Evolutionary conservation across 1,140 invertebrate genomes (phyloP).

Genomic region (Manduca sexta): DNA sequence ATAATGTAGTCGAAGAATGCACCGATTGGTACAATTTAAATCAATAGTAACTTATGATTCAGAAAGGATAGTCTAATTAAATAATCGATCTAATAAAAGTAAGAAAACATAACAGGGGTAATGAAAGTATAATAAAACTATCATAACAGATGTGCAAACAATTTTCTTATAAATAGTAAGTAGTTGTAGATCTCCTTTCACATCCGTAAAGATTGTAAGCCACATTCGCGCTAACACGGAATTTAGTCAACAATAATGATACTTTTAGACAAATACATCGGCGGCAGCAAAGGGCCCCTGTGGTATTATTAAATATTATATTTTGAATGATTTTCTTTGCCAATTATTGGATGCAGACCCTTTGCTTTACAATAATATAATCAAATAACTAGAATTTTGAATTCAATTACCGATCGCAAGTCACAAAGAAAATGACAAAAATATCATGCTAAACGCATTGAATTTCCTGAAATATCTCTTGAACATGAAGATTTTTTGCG

Average conservation of each 20-base stretch:
- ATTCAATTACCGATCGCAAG: neutral
- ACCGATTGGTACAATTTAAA: neutral
- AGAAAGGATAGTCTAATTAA: neutral
- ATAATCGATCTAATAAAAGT: conserved; percentile 2
- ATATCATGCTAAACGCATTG: too few relatives aligned
- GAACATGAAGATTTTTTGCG: too few relatives aligned
- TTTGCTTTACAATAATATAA: conserved; percentile 60
- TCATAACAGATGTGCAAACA: conserved; percentile 70
- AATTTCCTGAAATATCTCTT: too few relatives aligned
- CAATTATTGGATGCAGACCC: conserved; percentile 58
- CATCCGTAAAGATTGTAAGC: conserved; percentile 17
- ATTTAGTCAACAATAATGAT: conserved; percentile 22
- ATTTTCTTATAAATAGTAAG: conserved; percentile 57
- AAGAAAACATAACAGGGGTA: conserved; percentile 20
- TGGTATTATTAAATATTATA: neutral
- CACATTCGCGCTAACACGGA: neutral
- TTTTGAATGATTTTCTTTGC: neutral
- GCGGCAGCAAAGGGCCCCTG: conserved; percentile 56
- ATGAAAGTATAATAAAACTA: conserved; percentile 30
- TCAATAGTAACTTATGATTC: neutral
- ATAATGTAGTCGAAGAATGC: too few relatives aligned
- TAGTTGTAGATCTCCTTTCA: conserved; percentile 27
- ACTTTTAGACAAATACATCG: too few relatives aligned
- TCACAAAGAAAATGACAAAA: too few relatives aligned
- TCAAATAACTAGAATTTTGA: neutral